Evolutionary conservation across 2,888 invertebrate genomes (phyloP).

Genomic region (Scaeva pyrastri): DNA sequence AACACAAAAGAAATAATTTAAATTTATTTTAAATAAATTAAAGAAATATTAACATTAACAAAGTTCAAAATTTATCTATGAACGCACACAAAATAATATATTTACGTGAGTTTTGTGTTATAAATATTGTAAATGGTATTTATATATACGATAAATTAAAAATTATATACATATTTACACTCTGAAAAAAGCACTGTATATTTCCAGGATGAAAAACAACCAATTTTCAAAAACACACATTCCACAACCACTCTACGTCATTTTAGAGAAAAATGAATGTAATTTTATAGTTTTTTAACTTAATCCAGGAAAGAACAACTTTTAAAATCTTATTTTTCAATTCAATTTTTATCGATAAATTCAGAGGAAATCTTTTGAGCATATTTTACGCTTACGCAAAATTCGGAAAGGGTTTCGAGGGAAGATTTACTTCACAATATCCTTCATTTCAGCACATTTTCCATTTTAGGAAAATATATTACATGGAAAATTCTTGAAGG

Average conservation of each 20-base stretch:
- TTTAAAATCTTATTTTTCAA: no score
- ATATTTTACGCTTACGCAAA: no score
- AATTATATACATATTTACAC: constrained; percentile 8
- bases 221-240: neutral
- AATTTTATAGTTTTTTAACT: no score
- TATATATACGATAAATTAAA: neutral
- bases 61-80: constrained; percentile 13
- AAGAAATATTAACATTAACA: neutral
- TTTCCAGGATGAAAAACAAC: neutral
- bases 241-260: neutral
- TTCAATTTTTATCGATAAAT: no score
- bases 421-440: no score
- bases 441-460: no score
- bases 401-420: no score
- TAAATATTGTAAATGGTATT: constrained; percentile 20
- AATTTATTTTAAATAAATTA: neutral
- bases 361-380: no score
- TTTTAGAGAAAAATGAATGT: neutral
- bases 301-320: no score
- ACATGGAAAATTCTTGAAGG: no score
- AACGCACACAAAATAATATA: neutral
- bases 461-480: no score
- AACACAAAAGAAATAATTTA: neutral
- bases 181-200: constrained; percentile 17
- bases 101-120: constrained; percentile 18